Evolutionary conservation across 2,888 invertebrate species (phyloP), one percentile per base, ranked within the genome.

Genomic region (Phlogophora meticulosa): DNA sequence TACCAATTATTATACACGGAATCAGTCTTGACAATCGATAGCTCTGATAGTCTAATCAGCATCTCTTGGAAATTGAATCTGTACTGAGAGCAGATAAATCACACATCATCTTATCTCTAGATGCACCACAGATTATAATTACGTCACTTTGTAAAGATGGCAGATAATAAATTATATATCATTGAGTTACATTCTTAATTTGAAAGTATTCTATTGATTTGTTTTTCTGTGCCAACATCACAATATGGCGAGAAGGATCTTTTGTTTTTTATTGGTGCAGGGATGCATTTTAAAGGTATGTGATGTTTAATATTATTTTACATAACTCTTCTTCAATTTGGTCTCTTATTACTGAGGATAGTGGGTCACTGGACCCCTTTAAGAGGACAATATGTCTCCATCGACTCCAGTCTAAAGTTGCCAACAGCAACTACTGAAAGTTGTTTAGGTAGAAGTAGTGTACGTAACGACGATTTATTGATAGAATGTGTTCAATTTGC

Each of bases 81-180:
- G 10, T 1, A 17, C 10, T 7, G 1, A 46, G 3, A 22, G 2
- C 17, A 80, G 80, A 80, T 80, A 78, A 71, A 70, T 61, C 78
- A 78, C 78, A 76, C 20, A 63, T 7, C 5, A 1, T 20, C 7
- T 69, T 81, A 79, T 79, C 70, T 59, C 0, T 10, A 34, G 13
- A 48, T 38, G 15, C 1, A 2, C 2, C 7, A 60, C 10, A 9
- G 59, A 77, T 65, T 45, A 24, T 5, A 11, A 66, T 72, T 60
- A 22, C 53, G 1, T 45, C 48, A 72, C 7, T 17, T 0, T 1
- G 4, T 3, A 1, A 7, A 57, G 24, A 59, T 24, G 13, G n/a
- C 0, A 45, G 81, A 81, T 81, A 77, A 72, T 1, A 9, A 1
- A 0, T 0, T 51, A 24, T 79, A 79, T 81, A 79, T 74, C 40